These are phyloP conservation scores for Mesoclemmys tuberculata DNA, from an alignment of 2,113 vertebrate species.

Conservation along the genomic window DNA sequence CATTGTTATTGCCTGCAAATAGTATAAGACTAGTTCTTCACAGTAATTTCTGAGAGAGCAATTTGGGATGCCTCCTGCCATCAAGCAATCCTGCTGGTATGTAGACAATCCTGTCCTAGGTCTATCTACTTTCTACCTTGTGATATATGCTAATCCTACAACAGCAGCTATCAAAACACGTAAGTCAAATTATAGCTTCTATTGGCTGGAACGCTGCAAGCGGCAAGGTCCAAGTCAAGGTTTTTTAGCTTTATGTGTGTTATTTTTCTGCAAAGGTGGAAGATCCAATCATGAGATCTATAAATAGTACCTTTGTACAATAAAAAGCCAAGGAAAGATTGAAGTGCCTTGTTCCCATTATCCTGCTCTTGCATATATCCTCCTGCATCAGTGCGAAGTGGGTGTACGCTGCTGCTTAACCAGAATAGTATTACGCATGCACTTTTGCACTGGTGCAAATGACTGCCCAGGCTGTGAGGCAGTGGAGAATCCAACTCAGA, in stretches of 20 bases:
- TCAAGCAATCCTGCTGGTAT: not conserved
- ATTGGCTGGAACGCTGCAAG: constrained; percentile 13
- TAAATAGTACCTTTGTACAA: constrained; percentile 43
- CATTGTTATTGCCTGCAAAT: not conserved
- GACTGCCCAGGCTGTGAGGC: not conserved
- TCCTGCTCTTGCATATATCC: constrained; percentile 6
- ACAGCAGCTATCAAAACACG: not conserved
- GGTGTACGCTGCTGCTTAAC: not conserved
- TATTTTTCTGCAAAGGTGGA: constrained; percentile 55
- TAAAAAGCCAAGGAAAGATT: constrained; percentile 57
- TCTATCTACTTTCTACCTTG: not conserved
- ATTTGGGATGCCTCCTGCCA: not conserved
- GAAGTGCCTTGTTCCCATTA: constrained; percentile 38
- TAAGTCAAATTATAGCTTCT: not conserved
- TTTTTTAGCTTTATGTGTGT: constrained; percentile 59
- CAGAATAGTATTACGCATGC: not conserved
- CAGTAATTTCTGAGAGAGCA: not conserved
- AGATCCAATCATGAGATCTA: constrained; percentile 28
- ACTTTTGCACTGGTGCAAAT: not conserved
- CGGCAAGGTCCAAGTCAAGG: constrained; percentile 35
- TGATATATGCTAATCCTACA: not conserved
- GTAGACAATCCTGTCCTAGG: constrained; percentile 12
- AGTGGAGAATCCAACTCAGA: not conserved
- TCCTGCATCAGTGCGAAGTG: constrained; percentile 28
- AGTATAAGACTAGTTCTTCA: not conserved